Conservation (phyloP, 35 echinoderm and acorn worm genomes). For the Ptychodera flava region DNA sequence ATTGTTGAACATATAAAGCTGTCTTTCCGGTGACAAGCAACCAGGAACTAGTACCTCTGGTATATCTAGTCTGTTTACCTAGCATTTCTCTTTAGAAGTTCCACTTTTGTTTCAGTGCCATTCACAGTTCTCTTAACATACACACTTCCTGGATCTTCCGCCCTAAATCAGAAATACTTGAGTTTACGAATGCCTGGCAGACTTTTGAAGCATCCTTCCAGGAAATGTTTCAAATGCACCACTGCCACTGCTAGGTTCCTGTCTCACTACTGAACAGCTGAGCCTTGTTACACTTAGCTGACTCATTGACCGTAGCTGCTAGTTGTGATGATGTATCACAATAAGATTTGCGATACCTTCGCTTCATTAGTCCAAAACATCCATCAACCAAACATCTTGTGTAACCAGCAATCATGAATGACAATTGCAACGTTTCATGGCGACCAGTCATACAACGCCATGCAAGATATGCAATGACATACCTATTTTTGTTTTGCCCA, state of each 20-base stretch:
- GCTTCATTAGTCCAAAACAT: not conserved
- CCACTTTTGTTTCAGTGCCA: not conserved
- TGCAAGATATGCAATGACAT: not conserved
- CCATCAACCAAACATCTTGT: not conserved
- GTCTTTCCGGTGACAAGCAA: not conserved
- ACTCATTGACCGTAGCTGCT: not conserved
- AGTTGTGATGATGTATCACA: not conserved
- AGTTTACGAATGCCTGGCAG: not conserved
- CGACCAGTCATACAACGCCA: not conserved
- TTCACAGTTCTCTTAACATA: not conserved
- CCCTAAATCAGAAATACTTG: not conserved
- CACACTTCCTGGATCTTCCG: not conserved
- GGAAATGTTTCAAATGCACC: not conserved
- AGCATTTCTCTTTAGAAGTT: not conserved
- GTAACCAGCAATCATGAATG: not conserved
- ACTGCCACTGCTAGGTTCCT: not conserved
- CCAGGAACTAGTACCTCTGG: not conserved
- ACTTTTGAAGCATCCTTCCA: not conserved
- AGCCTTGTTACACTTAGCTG: not conserved
- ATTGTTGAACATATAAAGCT: not conserved
- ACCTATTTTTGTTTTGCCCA: not conserved
- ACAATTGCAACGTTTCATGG: not conserved
- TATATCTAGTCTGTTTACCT: not conserved
- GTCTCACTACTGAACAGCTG: not conserved
- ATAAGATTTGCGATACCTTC: not conserved